These are phyloP conservation scores for Cranoglanis bouderius DNA, from an alignment of 2,113 vertebrate species.

Conservation along the genomic window DNA sequence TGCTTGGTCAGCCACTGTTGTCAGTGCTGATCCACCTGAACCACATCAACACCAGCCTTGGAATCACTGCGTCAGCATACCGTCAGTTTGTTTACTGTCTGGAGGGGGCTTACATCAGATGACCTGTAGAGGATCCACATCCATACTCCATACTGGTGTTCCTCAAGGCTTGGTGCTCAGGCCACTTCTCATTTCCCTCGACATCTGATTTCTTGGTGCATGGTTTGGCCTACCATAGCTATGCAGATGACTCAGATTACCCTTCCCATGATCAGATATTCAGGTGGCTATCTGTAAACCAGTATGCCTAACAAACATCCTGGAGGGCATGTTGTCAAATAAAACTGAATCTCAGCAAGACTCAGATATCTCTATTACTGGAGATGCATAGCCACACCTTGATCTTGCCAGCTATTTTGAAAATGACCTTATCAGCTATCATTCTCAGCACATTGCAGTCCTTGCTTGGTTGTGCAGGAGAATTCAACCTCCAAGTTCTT, in stretches of 20 bases:
- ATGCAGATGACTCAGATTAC: background rate
- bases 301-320: background rate
- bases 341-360: background rate
- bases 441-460: background rate
- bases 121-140: background rate
- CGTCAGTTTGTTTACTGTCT: background rate
- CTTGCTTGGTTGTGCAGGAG: background rate
- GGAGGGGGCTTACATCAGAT: background rate
- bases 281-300: background rate
- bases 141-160: background rate
- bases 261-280: background rate
- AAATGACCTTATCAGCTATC: background rate
- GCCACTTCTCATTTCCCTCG: background rate
- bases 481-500: background rate
- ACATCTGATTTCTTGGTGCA: background rate
- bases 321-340: background rate
- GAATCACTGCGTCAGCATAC: background rate
- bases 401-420: background rate
- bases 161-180: background rate
- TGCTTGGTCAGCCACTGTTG: background rate
- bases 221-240: background rate
- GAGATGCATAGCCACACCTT: background rate
- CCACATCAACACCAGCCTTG: background rate
- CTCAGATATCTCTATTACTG: background rate
- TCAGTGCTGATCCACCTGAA: background rate